Conservation (phyloP, 2,113 vertebrate species). For the Scytalopus superciliaris region DNA sequence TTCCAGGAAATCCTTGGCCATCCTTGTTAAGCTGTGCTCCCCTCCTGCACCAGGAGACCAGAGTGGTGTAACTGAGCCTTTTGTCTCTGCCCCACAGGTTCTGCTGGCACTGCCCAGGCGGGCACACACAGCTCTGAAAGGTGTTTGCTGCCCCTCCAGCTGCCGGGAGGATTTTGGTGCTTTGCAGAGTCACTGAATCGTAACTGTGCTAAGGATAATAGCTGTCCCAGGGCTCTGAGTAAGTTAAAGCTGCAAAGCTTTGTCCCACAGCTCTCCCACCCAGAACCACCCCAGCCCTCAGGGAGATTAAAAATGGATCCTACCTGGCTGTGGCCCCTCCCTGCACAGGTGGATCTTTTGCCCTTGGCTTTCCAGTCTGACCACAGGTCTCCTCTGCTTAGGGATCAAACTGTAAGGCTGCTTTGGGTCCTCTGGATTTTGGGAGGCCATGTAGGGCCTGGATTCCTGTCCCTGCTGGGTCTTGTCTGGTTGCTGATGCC, state of each 20-base stretch:
- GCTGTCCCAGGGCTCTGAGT: neutral
- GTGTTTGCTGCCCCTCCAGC: neutral
- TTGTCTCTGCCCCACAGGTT: neutral
- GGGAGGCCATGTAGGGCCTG: neutral
- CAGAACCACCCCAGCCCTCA: neutral
- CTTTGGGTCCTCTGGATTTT: neutral
- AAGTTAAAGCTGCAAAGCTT: neutral
- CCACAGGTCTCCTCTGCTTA: rapidly evolving
- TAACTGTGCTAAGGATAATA: neutral
- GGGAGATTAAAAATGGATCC: neutral
- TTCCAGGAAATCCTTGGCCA: neutral
- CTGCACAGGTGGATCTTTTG: neutral
- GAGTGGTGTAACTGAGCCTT: rapidly evolving
- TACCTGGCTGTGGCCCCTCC: neutral
- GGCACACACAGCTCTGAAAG: neutral
- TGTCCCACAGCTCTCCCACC: neutral
- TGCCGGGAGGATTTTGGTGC: neutral
- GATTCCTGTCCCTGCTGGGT: neutral
- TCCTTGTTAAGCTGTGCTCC: neutral
- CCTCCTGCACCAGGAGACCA: neutral
- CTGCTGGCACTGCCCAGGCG: neutral
- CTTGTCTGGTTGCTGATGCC: neutral
- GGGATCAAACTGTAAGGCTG: neutral
- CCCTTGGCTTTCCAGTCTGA: neutral
- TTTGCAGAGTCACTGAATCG: neutral